These are phyloP conservation scores for Ariopsis seemanni DNA, from an alignment of 2,113 vertebrate species.

Conservation along the genomic window DNA sequence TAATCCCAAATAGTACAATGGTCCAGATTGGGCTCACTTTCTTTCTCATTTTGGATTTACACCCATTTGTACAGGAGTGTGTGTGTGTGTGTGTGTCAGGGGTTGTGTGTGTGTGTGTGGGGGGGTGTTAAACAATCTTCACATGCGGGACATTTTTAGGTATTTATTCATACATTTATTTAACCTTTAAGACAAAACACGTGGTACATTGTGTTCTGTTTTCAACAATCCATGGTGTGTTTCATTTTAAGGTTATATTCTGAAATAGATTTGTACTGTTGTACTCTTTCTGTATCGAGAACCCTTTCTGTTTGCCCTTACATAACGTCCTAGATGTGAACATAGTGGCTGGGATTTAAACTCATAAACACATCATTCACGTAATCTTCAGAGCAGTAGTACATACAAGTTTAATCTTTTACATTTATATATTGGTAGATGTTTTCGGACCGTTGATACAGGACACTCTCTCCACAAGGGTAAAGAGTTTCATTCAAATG, in stretches of 20 bases:
- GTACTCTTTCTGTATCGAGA: background rate
- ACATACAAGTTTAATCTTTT: background rate
- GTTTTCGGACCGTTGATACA: background rate
- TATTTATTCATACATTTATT: background rate
- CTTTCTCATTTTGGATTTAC: slow-evolving; percentile 43
- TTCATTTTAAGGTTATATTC: background rate
- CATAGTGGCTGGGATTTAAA: background rate
- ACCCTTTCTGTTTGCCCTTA: background rate
- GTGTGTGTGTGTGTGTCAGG: slow-evolving; percentile 19
- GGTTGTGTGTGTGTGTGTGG: background rate
- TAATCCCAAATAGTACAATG: slow-evolving; percentile 51
- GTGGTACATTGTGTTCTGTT: background rate
- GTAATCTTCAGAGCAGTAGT: background rate
- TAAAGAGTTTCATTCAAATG: background rate
- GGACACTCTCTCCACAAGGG: background rate
- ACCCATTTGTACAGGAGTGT: slow-evolving; percentile 17
- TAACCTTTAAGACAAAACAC: background rate
- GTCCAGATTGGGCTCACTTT: slow-evolving; percentile 30
- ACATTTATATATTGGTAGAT: background rate
- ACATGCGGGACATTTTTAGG: background rate
- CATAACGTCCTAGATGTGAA: background rate
- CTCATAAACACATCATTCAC: background rate
- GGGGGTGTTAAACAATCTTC: background rate
- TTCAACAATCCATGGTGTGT: background rate
- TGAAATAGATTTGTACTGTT: background rate